Percentiles rank a stretch among this genome's conserved stretches.
Conservation (phyloP, 2,888 invertebrate genomes). For the Anthophora plumipes region DNA sequence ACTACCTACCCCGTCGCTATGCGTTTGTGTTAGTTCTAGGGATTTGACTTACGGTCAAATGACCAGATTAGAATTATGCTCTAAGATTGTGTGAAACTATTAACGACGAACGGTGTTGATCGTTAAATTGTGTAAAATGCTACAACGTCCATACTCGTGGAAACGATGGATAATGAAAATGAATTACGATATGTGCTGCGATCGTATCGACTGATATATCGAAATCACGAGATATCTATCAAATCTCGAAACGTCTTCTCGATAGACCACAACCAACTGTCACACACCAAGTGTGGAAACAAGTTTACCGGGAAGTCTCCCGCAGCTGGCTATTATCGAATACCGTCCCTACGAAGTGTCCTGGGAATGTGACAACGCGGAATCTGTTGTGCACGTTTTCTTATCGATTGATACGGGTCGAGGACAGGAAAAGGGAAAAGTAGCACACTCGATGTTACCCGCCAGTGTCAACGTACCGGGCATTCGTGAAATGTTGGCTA, state of each 20-base stretch:
- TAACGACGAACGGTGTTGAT: not conserved
- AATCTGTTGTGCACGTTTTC: not conserved
- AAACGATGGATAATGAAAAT: not conserved
- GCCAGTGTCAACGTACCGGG: constrained; percentile 43
- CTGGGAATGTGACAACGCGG: not conserved
- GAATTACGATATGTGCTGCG: not conserved
- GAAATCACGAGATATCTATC: constrained; percentile 13
- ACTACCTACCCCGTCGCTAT: too few relatives aligned
- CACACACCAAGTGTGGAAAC: not conserved
- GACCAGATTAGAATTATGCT: not conserved
- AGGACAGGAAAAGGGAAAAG: constrained; percentile 23
- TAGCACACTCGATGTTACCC: constrained; percentile 34
- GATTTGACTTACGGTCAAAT: too few relatives aligned
- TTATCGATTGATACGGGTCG: constrained; percentile 46
- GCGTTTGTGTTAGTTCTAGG: too few relatives aligned
- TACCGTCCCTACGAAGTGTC: not conserved
- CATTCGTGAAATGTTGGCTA: too few relatives aligned
- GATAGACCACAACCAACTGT: not conserved
- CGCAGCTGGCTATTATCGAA: not conserved
- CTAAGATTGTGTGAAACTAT: not conserved
- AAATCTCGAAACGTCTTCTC: not conserved
- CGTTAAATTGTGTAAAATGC: not conserved
- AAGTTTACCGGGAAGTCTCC: not conserved
- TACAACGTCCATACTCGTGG: not conserved
- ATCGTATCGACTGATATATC: constrained; percentile 32